Base-by-base conservation (phyloP, 2,888 invertebrate species). In the Notocelia uddmanniana region DNA sequence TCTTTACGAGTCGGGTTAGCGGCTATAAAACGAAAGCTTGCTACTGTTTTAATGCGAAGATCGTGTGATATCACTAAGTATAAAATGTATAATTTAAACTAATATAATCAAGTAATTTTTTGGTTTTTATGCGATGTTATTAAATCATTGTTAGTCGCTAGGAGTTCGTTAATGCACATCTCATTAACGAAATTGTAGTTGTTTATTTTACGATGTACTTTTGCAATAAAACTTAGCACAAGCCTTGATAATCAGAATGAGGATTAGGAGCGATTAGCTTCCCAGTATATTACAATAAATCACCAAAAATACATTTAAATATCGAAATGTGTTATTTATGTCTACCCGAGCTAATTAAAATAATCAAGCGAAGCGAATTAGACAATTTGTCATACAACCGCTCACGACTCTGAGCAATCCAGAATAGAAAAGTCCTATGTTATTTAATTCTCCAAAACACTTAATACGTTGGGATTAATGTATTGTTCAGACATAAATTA, bases 351-450 rank as follows among this genome's bases (percentile, higher is more conserved):
- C 87, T 88, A 90, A 91, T 91, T 91, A 90, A 85, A 86, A 88
- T 89, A 87, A 89, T 89, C 83, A 83, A 83, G 82, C 86, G 83
- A 83, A 78, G 79, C 87, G 88, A 90, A 92, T 92, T 88, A 85
- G 84, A 85, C 79, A 91, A 92, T 92, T 92, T 92, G 92, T 92
- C 93, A 91, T 89, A 85, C 82, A 57, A 57, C 77, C 73, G 80
- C 79, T 80, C 77, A 76, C 80, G 78, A 79, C 77, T 76, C 76
- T 78, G 80, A 83, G 37, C 45, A 23, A 54, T n/a, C 6, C n/a
- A 10, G 45, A 57, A 57, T 15, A 37, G 13, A 50, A 71, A 68
- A 34, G 57, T 11, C 67, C 11, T 59, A 68, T 19, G 62, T 62
- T 19, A 57, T 48, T n/a, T 19, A 1, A 48, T n/a, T 3, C 19